Conservation (phyloP, 2,797 vertebrate genomes). For the Sciurus carolinensis region DNA sequence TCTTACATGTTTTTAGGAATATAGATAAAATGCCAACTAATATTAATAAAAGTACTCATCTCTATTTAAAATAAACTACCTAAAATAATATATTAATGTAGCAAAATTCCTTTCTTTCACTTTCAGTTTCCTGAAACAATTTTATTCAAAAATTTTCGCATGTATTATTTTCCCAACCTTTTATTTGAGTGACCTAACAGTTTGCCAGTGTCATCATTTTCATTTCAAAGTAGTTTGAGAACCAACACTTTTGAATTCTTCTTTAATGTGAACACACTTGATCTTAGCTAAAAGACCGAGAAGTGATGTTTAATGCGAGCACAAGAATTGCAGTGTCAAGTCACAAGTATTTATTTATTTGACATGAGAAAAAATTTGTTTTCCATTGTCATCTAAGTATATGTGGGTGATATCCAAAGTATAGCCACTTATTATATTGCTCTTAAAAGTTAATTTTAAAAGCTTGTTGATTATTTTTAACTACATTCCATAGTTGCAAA, state of each 20-base stretch:
- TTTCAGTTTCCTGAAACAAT: background rate
- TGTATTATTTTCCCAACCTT: background rate
- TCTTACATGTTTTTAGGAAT: conserved; percentile 18
- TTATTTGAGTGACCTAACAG: background rate
- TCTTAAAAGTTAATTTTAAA: conserved; percentile 56
- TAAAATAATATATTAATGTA: conserved; percentile 44
- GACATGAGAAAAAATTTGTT: background rate
- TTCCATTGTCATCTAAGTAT: background rate
- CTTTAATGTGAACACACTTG: background rate
- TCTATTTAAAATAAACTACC: conserved; percentile 25
- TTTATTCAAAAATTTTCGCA: background rate
- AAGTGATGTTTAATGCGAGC: background rate
- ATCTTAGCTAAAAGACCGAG: too few relatives aligned
- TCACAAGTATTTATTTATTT: background rate
- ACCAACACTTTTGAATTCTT: background rate
- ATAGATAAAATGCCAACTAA: background rate
- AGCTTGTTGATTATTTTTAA: conserved; percentile 45
- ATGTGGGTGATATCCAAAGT: conserved; percentile 40
- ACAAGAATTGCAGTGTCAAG: background rate
- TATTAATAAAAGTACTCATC: background rate
- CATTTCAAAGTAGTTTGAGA: conserved; percentile 22
- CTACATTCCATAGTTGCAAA: background rate
- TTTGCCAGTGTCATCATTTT: background rate
- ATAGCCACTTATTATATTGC: background rate
- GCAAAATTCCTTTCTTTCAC: conserved; percentile 24